A percentile compares a stretch with the other conserved stretches of the same genome.
phyloP scores from a whole-genome alignment of 2,797 vertebrate genomes.

The Cynodonichthys magdalenae region DNA sequence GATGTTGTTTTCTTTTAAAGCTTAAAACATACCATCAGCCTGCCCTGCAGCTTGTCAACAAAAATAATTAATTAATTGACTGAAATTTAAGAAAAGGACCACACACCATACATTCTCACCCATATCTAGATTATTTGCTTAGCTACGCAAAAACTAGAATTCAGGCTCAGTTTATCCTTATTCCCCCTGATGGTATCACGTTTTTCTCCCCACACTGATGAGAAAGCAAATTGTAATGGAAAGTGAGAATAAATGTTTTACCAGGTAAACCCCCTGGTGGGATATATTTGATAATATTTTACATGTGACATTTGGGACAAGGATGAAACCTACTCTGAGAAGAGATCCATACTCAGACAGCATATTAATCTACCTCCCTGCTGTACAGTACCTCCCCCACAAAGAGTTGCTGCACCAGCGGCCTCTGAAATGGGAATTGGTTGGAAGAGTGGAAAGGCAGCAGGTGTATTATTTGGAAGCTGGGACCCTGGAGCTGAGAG shows the following conservation, averaged over 20 bases:
- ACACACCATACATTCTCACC: conserved; percentile 33
- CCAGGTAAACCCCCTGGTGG: conserved; percentile 55
- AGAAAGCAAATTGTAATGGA: conserved; percentile 66
- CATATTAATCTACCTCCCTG: conserved; percentile 67
- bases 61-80: conserved; percentile 18
- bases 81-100: conserved; percentile 19
- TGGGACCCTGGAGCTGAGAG: conserved; percentile 44
- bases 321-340: conserved; percentile 51
- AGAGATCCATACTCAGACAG: conserved; percentile 74
- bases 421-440: conserved; percentile 69
- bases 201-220: no score
- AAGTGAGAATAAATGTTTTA: conserved; percentile 72
- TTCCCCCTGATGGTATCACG: conserved; percentile 53
- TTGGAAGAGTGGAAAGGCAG: conserved; percentile 19
- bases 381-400: conserved; percentile 44
- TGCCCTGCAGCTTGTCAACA: conserved; percentile 7
- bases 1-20: conserved; percentile 17
- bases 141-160: conserved; percentile 40
- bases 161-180: conserved; percentile 55
- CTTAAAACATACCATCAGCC: conserved; percentile 31
- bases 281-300: conserved; percentile 61
- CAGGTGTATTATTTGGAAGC: conserved; percentile 57
- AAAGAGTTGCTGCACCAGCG: conserved; percentile 53
- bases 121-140: conserved; percentile 50
- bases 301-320: conserved; percentile 50